Conservation (phyloP, 1,140 invertebrate genomes). For the Samia ricini region DNA sequence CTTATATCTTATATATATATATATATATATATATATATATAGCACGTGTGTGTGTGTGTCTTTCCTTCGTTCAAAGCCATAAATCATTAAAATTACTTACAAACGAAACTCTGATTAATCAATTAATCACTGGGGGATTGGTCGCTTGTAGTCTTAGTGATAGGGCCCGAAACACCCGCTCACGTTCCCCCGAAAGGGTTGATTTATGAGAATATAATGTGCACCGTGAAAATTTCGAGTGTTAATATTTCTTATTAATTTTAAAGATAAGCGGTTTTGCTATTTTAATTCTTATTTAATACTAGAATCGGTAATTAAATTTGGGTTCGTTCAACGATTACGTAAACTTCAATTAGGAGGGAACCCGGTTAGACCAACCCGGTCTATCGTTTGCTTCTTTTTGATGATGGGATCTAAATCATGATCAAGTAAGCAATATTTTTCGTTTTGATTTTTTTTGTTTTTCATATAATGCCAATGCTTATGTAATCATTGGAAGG, state of each 20-base stretch:
- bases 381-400: too few relatives aligned
- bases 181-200: conserved; percentile 50
- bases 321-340: too few relatives aligned
- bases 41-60: neutral
- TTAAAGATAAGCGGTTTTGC: conserved; percentile 4
- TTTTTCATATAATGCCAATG: too few relatives aligned
- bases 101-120: conserved; percentile 64
- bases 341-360: too few relatives aligned
- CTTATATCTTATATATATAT: too few relatives aligned
- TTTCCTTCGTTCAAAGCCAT: conserved; percentile 30
- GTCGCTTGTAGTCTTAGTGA: conserved; percentile 53
- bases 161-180: conserved; percentile 40
- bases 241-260: conserved; percentile 39
- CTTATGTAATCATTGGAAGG: too few relatives aligned
- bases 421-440: too few relatives aligned
- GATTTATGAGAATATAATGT: conserved; percentile 72
- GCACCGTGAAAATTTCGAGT: conserved; percentile 54
- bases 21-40: too few relatives aligned
- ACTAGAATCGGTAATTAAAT: too few relatives aligned
- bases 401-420: too few relatives aligned
- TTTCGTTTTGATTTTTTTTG: too few relatives aligned
- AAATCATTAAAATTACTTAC: conserved; percentile 69
- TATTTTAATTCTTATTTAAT: neutral
- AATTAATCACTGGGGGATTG: conserved; percentile 72
- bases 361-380: too few relatives aligned